Evolutionary conservation across 1,140 invertebrate genomes (phyloP), one percentile per base, ranked within the genome.

Genomic region (Macrocentrus cingulum): DNA sequence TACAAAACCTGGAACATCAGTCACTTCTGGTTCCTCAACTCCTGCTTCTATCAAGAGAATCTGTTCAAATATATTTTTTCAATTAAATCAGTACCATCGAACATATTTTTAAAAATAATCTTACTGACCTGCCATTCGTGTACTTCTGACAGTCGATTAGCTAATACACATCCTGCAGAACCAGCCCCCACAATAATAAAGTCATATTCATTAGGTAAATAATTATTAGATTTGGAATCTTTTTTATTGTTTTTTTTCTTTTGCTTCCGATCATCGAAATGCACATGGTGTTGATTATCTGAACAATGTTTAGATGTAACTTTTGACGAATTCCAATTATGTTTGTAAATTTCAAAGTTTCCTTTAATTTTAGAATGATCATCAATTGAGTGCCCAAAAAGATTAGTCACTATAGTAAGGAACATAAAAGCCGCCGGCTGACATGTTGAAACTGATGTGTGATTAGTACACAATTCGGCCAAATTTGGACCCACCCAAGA

Each of bases 1-100:
- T 0, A 85, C 82, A 2, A 87, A 80, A 0, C 82, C 80, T 8
- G 88, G 87, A 3, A 88, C 82, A 42, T 84, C 85, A 1, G 86
- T 84, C 0, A 87, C 81, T 41, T 84, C 80, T 1, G 85, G 85
- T 70, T 91, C 89, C 71, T 90, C 87, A 7, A 82, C 84, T 1
- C 89, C 90, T 5, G 88, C 89, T 80, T 91, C 89, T 36, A 92
- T 63, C 0, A 92, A 75, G 4, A 91, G 70, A 5, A 91, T 79
- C 86, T 87, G 64, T 32, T 63, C 56, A 55, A 7, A 20, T 18
- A 16, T 16, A 19, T 44, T 19, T 19, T 1, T 44, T 44, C 9
- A 41, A 41, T 15, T 29, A n/a, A 29, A 29, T 29, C 9, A 29
- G n/a, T n/a, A n/a, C n/a, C n/a, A n/a, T n/a, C n/a, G n/a, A n/a